A percentile compares a stretch with the other conserved stretches of the same genome.
Conservation (phyloP, 2,113 vertebrate species). For the Sigmodon hispidus region DNA sequence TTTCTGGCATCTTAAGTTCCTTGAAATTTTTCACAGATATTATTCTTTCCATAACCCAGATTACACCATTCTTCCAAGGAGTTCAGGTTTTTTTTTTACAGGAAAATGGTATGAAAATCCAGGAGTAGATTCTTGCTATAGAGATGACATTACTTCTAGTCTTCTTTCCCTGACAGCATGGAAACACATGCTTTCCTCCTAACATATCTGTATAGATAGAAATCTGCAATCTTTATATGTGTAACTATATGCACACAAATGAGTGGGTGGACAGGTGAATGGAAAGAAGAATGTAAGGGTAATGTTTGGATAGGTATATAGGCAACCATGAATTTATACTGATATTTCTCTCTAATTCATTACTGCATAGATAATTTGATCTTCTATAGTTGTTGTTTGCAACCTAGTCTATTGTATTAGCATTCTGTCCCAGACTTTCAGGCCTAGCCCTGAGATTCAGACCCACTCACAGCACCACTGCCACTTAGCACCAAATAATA, state of each 20-base stretch:
- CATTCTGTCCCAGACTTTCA: no score
- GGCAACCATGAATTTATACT: background rate
- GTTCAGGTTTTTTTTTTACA: background rate
- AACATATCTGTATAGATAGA: accelerated
- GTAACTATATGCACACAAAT: background rate
- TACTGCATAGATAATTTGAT: background rate
- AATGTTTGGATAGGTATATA: background rate
- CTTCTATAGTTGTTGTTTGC: background rate
- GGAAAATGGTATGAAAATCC: conserved; percentile 1
- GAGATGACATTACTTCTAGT: background rate
- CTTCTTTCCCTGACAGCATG: background rate
- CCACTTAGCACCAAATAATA: no score
- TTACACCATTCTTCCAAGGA: background rate
- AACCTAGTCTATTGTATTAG: no score
- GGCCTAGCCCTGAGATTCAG: no score
- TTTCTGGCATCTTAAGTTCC: background rate
- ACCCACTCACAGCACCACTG: no score
- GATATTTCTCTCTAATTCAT: background rate
- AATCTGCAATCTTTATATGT: background rate
- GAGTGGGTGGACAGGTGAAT: no score
- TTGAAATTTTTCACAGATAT: background rate
- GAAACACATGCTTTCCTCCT: background rate
- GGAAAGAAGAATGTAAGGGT: no score
- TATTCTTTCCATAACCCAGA: background rate
- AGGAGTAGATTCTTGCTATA: background rate